phyloP scores from a whole-genome alignment of 2,113 vertebrate genomes.

The Fulica atra region DNA sequence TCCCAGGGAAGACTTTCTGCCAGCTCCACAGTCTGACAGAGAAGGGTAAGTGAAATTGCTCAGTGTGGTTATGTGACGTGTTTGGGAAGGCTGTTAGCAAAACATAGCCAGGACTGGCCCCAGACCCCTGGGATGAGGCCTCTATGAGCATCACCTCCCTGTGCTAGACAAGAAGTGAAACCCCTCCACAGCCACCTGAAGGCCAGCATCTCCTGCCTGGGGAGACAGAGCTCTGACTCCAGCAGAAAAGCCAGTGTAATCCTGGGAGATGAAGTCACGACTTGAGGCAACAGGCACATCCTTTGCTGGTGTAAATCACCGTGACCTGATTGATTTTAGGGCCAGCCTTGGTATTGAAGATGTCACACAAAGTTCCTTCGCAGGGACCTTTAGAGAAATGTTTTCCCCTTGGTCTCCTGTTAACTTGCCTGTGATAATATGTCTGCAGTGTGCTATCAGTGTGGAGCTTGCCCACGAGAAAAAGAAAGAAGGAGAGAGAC shows the following conservation, averaged over 20 bases:
- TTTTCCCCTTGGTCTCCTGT: not conserved
- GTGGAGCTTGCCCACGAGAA: not conserved
- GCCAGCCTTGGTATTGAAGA: not conserved
- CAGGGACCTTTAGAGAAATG: slow-evolving; percentile 7
- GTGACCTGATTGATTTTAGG: not conserved
- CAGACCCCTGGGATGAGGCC: not conserved
- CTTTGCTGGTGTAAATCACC: not conserved
- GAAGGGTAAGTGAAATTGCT: not conserved
- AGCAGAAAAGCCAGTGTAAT: not conserved
- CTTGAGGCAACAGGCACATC: not conserved
- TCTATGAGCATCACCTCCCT: not conserved
- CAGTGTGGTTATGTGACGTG: not conserved
- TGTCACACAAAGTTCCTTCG: not conserved
- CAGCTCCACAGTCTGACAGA: not conserved
- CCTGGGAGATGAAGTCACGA: not conserved
- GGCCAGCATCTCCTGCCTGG: not conserved
- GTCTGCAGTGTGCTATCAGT: not conserved
- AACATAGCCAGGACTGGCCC: not conserved
- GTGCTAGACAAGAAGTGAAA: not conserved
- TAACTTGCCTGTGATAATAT: slow-evolving; percentile 23
- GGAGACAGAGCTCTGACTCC: not conserved
- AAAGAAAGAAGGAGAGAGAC: slow-evolving; percentile 27
- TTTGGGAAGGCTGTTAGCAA: not conserved
- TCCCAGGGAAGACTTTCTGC: not conserved
- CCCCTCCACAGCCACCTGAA: not conserved